phyloP scores from a whole-genome alignment of 1,140 invertebrate species.

The Megathymus violae region DNA sequence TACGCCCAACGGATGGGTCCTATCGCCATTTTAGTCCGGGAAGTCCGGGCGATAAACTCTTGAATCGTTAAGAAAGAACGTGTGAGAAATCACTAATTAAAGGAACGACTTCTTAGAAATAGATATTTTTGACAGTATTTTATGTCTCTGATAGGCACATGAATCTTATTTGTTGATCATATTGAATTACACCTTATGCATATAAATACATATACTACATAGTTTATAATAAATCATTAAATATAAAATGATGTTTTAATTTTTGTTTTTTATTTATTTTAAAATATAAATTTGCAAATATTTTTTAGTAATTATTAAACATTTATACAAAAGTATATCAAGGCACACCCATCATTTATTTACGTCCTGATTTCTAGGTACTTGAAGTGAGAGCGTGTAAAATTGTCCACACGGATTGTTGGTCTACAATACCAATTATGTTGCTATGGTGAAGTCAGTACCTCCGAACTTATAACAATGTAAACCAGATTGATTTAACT shows the following conservation, averaged over 20 bases:
- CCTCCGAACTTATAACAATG: conserved; percentile 1
- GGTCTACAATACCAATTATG: conserved; percentile 28
- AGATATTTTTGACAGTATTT: conserved; percentile 3
- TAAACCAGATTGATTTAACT: conserved; percentile 20
- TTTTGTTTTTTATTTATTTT: too few relatives aligned
- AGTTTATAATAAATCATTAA: too few relatives aligned
- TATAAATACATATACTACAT: too few relatives aligned
- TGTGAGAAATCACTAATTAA: conserved; percentile 21
- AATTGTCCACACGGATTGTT: conserved; percentile 40
- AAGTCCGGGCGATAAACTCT: conserved; percentile 30
- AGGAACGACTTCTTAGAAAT: conserved; percentile 2
- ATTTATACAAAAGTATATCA: too few relatives aligned
- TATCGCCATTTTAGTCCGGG: conserved; percentile 28
- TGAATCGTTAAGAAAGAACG: conserved; percentile 18
- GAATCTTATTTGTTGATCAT: too few relatives aligned
- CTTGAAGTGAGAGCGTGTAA: conserved; percentile 44
- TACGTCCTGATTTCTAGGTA: conserved; percentile 33
- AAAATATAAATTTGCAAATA: too few relatives aligned
- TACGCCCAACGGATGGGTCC: conserved; percentile 19
- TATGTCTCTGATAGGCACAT: too few relatives aligned
- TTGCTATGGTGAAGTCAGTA: conserved; percentile 28
- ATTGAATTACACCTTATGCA: too few relatives aligned
- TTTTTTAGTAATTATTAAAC: too few relatives aligned
- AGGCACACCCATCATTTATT: too few relatives aligned
- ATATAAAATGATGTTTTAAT: too few relatives aligned